phyloP scores from a whole-genome alignment of 2,888 invertebrate species.

The Dermolepida albohirtum region DNA sequence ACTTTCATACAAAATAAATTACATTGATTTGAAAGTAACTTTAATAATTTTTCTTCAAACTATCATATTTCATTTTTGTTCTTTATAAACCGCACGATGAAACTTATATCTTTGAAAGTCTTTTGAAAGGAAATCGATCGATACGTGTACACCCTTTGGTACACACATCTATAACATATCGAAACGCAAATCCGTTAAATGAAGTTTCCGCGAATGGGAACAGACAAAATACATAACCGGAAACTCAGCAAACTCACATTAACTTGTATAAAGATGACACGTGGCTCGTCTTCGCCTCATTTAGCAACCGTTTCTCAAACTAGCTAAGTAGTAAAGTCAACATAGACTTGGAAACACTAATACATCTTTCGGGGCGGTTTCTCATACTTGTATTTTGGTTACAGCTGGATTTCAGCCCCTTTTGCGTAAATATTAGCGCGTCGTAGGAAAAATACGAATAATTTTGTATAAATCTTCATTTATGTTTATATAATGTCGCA shows the following conservation, averaged over 20 bases:
- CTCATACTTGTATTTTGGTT: slow-evolving; percentile 42
- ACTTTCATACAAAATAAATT: too few species aligned
- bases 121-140: too few species aligned
- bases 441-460: slow-evolving; percentile 29
- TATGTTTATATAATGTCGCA: too few species aligned
- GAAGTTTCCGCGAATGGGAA: slow-evolving; percentile 1
- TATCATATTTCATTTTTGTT: too few species aligned
- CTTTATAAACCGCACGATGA: too few species aligned
- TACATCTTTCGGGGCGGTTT: slow-evolving; percentile 44
- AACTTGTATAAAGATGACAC: slow-evolving; percentile 53
- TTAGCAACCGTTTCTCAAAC: slow-evolving; percentile 54
- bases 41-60: too few species aligned
- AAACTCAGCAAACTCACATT: slow-evolving; percentile 45
- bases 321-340: slow-evolving; percentile 56
- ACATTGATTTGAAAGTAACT: too few species aligned
- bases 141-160: too few species aligned
- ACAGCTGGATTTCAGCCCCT: slow-evolving; percentile 34
- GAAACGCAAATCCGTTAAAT: too few species aligned
- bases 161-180: too few species aligned
- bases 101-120: too few species aligned
- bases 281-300: slow-evolving; percentile 56
- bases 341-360: slow-evolving; percentile 53
- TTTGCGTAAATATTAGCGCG: slow-evolving; percentile 31
- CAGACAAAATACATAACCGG: slow-evolving; percentile 32
- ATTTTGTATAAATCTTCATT: slow-evolving; percentile 29